Conservation (phyloP, 1,140 invertebrate genomes). For the Danaus plexippus region DNA sequence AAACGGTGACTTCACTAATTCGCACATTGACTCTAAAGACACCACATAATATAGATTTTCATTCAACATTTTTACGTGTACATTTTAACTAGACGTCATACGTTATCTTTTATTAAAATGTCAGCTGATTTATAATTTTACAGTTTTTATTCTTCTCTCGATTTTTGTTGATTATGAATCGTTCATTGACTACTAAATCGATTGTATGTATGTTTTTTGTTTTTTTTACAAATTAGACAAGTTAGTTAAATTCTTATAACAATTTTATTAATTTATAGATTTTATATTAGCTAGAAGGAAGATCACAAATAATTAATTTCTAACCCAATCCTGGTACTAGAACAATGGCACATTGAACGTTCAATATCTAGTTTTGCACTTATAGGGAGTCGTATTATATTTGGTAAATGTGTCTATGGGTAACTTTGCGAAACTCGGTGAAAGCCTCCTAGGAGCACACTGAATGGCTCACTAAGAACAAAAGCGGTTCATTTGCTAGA, state of each 20-base stretch:
- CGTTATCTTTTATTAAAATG: no score
- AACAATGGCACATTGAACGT: constrained; percentile 33
- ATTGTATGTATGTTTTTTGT: no score
- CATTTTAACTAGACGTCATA: no score
- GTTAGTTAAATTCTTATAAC: no score
- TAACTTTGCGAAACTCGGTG: constrained; percentile 54
- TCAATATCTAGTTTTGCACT: constrained; percentile 35
- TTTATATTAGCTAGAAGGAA: no score
- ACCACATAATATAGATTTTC: constrained; percentile 6
- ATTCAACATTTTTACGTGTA: constrained; percentile 5
- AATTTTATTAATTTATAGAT: no score
- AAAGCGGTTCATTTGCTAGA: constrained; percentile 56
- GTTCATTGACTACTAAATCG: no score
- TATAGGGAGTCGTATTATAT: constrained; percentile 43
- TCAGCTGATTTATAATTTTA: no score
- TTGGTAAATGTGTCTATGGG: constrained; percentile 47
- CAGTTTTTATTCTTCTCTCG: no score
- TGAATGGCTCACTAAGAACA: constrained; percentile 48
- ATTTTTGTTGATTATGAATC: no score
- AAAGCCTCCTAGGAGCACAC: constrained; percentile 43
- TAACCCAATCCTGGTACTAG: constrained; percentile 11
- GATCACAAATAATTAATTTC: no score
- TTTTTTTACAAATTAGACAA: no score
- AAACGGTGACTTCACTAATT: constrained; percentile 48
- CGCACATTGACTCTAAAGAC: constrained; percentile 32